Evolutionary conservation across 1,140 invertebrate species (phyloP), one percentile per base, ranked within the genome.

Genomic region (Drosophila parabipectinata): DNA sequence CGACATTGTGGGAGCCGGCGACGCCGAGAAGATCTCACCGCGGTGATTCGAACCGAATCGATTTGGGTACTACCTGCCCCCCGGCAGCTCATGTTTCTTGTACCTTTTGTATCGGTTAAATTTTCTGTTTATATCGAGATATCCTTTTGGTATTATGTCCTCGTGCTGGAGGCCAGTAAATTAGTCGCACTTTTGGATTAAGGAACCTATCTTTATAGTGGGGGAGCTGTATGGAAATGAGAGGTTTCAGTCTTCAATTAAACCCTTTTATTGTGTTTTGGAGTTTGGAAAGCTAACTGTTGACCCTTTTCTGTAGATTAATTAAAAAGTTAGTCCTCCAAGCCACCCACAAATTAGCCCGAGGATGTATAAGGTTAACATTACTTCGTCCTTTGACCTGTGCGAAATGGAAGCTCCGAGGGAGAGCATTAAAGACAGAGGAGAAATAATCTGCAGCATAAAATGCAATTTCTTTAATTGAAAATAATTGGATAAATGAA

Each of bases 1-100:
- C 14, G 66, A 72, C 18, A 67, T 51, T n/a, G 68, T 67, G 18
- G 82, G 83, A 6, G 82, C 78, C 34, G 82, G 83, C 12, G 82
- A 87, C 55, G 77, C 78, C 6, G 51, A 85, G 28, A 54, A 73
- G 47, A 55, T 32, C n/a, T 37, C 58, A 1, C 26, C 53, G n/a
- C 60, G 39, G 8, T 75, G 21, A 75, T 34, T 45, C 7, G 18
- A 28, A 30, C 21, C 32, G 14, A 74, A 24, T 45, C 10, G 26
- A 41, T 56, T 56, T 63, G 28, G 34, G 47, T 66, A 54, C 59
- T 15, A 21, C 21, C 14, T 47, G 44, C 44, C 15, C 15, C 18
- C 6, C 28, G 30, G 28, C 50, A 34, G 51, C 12, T 47, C 45
- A 47, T 30, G 10, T 34, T 24, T 62, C 53, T 30, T 51, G 26